Conservation (phyloP, 2,797 vertebrate genomes). For the Buceros bicornis region DNA sequence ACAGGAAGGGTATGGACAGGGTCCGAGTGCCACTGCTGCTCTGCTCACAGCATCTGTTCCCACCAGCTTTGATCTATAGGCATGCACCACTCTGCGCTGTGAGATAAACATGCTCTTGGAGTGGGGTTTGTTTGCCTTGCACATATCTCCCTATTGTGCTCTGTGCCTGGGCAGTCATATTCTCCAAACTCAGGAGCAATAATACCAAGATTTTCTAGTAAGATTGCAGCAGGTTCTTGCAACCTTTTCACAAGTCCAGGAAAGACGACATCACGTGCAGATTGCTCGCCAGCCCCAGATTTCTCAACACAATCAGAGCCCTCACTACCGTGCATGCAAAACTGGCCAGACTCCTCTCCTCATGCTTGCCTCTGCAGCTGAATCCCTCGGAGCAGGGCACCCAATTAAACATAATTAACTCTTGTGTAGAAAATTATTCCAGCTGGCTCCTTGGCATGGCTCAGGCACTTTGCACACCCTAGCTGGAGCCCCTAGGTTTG, state of each 20-base stretch:
- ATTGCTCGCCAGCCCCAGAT: neutral
- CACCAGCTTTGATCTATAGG: slow-evolving; percentile 86
- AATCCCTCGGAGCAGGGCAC: neutral
- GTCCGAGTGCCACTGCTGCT: slow-evolving; percentile 84
- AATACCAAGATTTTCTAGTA: neutral
- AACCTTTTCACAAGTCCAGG: neutral
- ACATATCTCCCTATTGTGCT: slow-evolving; percentile 73
- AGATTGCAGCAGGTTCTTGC: neutral
- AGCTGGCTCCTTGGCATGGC: slow-evolving; percentile 8
- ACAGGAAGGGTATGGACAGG: slow-evolving; percentile 91
- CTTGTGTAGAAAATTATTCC: neutral
- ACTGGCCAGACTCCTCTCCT: neutral
- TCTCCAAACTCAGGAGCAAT: slow-evolving; percentile 45
- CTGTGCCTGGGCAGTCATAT: slow-evolving; percentile 42
- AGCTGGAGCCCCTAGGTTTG: neutral
- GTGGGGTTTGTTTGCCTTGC: slow-evolving; percentile 80
- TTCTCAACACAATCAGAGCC: neutral
- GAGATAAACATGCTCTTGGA: slow-evolving; percentile 83
- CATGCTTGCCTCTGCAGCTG: neutral
- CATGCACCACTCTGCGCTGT: slow-evolving; percentile 78
- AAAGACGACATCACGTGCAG: neutral
- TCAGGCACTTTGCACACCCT: neutral
- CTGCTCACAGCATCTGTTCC: slow-evolving; percentile 84
- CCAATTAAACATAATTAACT: neutral
- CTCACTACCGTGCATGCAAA: neutral